A percentile compares a stretch with the other conserved stretches of the same genome.
These are phyloP conservation scores for Siphamia tubifer DNA, from an alignment of 2,113 vertebrate species.

Conservation along the genomic window DNA sequence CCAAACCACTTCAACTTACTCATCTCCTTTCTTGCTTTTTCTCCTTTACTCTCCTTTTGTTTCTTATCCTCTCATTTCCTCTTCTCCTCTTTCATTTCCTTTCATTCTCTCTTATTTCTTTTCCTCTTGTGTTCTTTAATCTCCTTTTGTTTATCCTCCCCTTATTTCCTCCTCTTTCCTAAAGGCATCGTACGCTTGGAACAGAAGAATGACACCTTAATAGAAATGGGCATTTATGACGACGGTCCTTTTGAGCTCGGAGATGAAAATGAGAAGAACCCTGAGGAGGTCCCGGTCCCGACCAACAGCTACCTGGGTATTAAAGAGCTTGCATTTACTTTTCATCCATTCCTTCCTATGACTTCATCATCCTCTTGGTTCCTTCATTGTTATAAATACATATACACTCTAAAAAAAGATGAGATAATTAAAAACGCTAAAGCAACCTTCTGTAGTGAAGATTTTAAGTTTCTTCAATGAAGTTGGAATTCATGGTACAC, in stretches of 20 bases:
- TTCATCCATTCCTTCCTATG: no score
- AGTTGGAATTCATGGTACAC: no score
- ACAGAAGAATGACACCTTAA: conserved; percentile 87
- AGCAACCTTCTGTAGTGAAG: no score
- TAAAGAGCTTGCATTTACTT: no score
- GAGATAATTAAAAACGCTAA: no score
- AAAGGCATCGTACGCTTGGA: conserved; percentile 92
- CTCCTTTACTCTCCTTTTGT: not conserved
- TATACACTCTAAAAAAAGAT: no score
- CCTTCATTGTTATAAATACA: not conserved
- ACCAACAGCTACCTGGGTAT: conserved; percentile 97
- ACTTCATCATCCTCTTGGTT: not conserved
- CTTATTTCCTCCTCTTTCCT: conserved; percentile 72
- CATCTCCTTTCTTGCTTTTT: not conserved
- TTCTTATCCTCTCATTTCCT: no score
- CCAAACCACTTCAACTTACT: not conserved
- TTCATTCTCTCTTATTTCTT: no score
- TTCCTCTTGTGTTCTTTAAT: no score
- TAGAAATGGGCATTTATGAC: conserved; percentile 82
- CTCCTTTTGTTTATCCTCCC: not conserved
- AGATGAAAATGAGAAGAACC: conserved; percentile 80
- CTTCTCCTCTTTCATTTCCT: no score
- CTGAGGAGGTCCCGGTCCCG: conserved; percentile 85
- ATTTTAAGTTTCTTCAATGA: no score
- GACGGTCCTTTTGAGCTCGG: conserved; percentile 95